phyloP scores from a whole-genome alignment of 2,797 vertebrate species.

The Peromyscus eremicus region DNA sequence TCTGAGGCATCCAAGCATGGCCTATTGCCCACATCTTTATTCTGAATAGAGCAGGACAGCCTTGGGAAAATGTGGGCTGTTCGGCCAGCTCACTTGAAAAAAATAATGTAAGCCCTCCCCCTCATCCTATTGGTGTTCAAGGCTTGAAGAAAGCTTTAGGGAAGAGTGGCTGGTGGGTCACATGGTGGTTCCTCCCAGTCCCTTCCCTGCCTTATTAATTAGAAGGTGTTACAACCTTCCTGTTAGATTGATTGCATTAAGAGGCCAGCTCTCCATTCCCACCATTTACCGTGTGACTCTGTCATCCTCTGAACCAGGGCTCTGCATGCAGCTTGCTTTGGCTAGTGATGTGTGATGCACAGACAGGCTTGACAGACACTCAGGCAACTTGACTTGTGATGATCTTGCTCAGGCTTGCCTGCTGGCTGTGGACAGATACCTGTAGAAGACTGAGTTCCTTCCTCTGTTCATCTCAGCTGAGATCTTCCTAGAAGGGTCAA shows the following conservation, averaged over 20 bases:
- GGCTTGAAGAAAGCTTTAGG: conserved; percentile 38
- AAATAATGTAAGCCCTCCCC: conserved; percentile 49
- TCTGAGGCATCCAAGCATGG: conserved; percentile 86
- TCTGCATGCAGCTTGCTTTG: neutral
- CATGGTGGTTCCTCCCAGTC: neutral
- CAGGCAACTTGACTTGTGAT: neutral
- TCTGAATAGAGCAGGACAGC: conserved; percentile 76
- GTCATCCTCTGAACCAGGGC: neutral
- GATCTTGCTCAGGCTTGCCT: neutral
- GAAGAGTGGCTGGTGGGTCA: neutral
- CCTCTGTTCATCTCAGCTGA: neutral
- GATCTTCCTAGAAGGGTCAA: neutral
- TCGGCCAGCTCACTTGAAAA: conserved; percentile 69
- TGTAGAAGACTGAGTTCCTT: neutral
- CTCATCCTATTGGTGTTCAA: conserved; percentile 16
- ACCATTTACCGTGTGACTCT: neutral
- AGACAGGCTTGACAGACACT: neutral
- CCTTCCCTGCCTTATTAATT: conserved; percentile 53
- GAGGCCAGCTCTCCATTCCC: neutral
- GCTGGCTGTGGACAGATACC: neutral
- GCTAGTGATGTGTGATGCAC: neutral
- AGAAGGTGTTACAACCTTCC: conserved; percentile 18
- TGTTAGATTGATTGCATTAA: neutral
- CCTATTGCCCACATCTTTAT: conserved; percentile 84
- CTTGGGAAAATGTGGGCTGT: conserved; percentile 74